Conservation (phyloP, 1,140 invertebrate species). For the Lepidurus packardi region DNA sequence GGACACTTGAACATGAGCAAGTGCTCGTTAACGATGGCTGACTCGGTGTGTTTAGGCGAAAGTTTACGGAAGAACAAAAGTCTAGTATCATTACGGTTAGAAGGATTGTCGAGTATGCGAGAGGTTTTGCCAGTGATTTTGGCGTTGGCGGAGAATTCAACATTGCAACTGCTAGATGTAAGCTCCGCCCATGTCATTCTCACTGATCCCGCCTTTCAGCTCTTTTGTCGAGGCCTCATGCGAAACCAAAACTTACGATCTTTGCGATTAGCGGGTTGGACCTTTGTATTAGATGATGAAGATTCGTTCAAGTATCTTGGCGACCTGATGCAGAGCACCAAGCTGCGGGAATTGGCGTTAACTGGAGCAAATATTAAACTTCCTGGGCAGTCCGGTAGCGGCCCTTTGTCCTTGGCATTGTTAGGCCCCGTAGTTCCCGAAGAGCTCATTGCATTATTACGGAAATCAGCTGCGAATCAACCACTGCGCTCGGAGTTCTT, state of each 20-base stretch:
- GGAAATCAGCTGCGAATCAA: constrained; percentile 36
- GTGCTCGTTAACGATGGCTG: constrained; percentile 35
- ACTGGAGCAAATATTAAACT: constrained; percentile 26
- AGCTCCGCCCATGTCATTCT: constrained; percentile 51
- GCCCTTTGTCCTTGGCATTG: constrained; percentile 28
- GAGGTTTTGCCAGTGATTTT: constrained; percentile 51
- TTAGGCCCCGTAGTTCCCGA: constrained; percentile 36
- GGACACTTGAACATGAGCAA: constrained; percentile 52
- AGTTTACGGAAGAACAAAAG: constrained; percentile 49
- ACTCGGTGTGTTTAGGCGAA: constrained; percentile 44
- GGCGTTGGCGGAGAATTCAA: constrained; percentile 50
- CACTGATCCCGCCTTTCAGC: constrained; percentile 51
- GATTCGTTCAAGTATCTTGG: constrained; percentile 28
- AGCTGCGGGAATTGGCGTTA: constrained; percentile 26
- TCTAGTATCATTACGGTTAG: constrained; percentile 51
- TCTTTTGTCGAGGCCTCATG: constrained; percentile 50
- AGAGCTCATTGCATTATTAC: constrained; percentile 37
- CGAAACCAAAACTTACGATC: constrained; percentile 50
- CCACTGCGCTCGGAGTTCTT: constrained; percentile 35
- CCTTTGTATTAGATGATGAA: constrained; percentile 50
- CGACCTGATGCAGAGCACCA: constrained; percentile 29
- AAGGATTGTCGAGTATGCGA: constrained; percentile 48
- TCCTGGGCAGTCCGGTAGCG: constrained; percentile 20
- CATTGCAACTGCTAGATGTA: constrained; percentile 52
- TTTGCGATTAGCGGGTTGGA: constrained; percentile 54